Evolutionary conservation across 2,888 invertebrate species (phyloP).

Genomic region (Tetanocera ferruginea): DNA sequence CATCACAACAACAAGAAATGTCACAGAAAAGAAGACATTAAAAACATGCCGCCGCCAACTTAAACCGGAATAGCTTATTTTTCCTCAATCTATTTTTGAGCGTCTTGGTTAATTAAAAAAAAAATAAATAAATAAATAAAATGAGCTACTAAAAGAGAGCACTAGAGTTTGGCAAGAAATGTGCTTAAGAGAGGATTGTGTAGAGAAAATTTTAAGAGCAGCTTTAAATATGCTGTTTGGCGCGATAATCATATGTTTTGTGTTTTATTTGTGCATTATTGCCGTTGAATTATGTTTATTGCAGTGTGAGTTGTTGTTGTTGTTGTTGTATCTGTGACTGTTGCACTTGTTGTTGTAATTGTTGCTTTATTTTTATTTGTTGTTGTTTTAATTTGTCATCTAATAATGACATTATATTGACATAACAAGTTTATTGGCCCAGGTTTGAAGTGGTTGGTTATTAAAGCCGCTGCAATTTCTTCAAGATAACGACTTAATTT

Average conservation of each 20-base stretch:
- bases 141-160: too few species aligned
- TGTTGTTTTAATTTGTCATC: not conserved
- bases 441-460: not conserved
- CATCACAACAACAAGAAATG: too few species aligned
- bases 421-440: not conserved
- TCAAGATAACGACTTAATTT: not conserved
- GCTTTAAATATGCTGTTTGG: not conserved
- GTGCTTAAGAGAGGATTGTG: too few species aligned
- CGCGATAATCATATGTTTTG: not conserved
- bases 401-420: not conserved
- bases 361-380: not conserved
- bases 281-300: not conserved
- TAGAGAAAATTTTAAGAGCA: too few species aligned
- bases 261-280: not conserved
- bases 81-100: too few species aligned
- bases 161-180: too few species aligned
- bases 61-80: too few species aligned
- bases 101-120: too few species aligned
- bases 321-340: not conserved
- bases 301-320: not conserved
- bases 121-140: too few species aligned
- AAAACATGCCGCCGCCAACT: too few species aligned
- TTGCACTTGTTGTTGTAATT: not conserved
- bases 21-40: too few species aligned
- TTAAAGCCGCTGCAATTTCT: not conserved